phyloP scores from a whole-genome alignment of 2,888 invertebrate genomes.

The Cosmia trapezina region DNA sequence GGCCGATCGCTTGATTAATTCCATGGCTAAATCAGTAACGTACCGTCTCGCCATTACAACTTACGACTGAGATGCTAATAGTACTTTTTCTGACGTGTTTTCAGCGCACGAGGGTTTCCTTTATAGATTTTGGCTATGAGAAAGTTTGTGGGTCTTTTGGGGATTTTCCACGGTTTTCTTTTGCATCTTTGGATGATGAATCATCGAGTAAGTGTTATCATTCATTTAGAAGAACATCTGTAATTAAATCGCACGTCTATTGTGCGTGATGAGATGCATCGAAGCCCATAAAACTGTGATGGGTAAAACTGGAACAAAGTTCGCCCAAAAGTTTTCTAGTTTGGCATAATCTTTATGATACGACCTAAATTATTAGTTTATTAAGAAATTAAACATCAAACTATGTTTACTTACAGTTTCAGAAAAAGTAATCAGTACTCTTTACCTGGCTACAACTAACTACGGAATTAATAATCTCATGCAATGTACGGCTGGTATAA shows the following conservation, averaged over 20 bases:
- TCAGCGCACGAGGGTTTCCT: constrained; percentile 21
- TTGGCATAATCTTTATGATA: neutral
- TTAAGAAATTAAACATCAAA: constrained; percentile 8
- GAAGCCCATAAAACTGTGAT: neutral
- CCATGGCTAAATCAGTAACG: constrained; percentile 69
- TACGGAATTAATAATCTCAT: constrained; percentile 12
- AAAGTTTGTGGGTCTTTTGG: constrained; percentile 15
- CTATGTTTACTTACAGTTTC: constrained; percentile 25
- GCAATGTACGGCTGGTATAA: constrained; percentile 6
- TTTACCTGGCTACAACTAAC: neutral
- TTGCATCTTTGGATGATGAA: neutral
- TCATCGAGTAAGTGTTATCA: neutral
- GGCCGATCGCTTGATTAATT: constrained; percentile 75
- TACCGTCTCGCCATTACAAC: constrained; percentile 44
- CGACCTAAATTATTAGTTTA: constrained; percentile 1
- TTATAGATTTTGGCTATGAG: constrained; percentile 30
- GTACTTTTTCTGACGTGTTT: constrained; percentile 50
- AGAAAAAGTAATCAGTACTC: neutral
- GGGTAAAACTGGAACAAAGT: neutral
- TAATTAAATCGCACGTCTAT: neutral
- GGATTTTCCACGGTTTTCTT: constrained; percentile 23
- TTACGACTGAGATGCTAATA: constrained; percentile 47
- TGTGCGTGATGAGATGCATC: neutral
- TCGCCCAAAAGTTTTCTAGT: neutral
- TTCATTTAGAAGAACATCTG: neutral